These are phyloP conservation scores for Sebastes cheni DNA, from an alignment of 2,797 vertebrate genomes.

Conservation along the genomic window DNA sequence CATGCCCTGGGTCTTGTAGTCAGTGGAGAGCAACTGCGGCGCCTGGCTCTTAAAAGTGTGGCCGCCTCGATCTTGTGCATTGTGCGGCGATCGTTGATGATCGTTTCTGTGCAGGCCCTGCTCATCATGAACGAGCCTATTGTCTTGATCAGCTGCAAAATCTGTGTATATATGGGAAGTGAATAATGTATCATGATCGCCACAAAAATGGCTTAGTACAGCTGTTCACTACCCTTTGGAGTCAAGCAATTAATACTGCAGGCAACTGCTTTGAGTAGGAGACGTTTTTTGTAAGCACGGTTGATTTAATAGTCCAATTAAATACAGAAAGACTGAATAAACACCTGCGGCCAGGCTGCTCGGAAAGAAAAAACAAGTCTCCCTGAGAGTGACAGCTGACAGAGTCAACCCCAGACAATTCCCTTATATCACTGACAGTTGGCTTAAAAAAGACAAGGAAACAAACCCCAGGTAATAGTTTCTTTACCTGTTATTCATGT, in stretches of 20 bases:
- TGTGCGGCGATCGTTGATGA: fast-evolving
- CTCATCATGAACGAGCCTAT: no score
- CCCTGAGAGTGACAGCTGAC: constrained; percentile 62
- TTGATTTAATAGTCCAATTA: constrained; percentile 44
- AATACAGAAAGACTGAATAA: constrained; percentile 36
- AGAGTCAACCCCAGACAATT: constrained; percentile 39
- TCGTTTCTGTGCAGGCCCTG: no score
- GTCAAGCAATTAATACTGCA: constrained; percentile 31
- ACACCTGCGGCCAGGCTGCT: constrained; percentile 34
- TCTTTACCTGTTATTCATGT: constrained; percentile 48
- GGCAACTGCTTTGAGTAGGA: not conserved
- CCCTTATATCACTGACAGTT: constrained; percentile 55
- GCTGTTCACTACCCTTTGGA: constrained; percentile 2
- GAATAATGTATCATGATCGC: not conserved
- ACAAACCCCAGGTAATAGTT: constrained; percentile 41
- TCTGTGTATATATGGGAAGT: not conserved
- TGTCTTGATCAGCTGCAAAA: not conserved
- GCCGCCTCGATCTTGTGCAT: no score
- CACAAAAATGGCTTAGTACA: constrained; percentile 7
- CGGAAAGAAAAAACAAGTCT: not conserved
- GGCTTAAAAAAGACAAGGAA: constrained; percentile 39
- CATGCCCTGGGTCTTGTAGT: no score
- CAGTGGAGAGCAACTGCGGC: no score
- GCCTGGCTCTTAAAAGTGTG: no score
- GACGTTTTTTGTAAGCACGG: not conserved